Percentiles rank a stretch among this genome's conserved stretches.
These are phyloP conservation scores for Atlantisia rogersi DNA, from an alignment of 2,113 vertebrate species.

Conservation along the genomic window DNA sequence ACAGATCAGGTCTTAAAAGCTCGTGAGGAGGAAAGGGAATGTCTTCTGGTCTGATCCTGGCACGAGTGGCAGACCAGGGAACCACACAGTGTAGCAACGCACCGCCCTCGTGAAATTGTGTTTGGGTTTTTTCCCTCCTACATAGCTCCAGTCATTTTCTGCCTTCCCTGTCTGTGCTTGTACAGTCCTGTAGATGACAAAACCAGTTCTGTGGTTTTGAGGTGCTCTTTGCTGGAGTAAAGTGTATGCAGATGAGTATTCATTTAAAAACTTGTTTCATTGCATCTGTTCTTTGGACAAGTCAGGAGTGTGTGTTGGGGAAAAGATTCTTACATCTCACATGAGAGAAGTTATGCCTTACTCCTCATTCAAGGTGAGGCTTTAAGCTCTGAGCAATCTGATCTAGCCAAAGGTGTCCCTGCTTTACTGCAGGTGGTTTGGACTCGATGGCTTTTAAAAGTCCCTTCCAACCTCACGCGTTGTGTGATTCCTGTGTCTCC, in stretches of 20 bases:
- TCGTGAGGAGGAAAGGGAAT: background rate
- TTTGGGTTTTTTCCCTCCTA: background rate
- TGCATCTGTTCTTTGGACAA: background rate
- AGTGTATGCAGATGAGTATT: background rate
- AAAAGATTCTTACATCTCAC: background rate
- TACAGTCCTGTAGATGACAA: background rate
- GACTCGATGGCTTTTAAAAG: no score
- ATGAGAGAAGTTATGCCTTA: background rate
- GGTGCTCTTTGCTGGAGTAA: background rate
- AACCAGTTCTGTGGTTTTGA: conserved; percentile 55
- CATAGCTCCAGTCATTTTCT: background rate
- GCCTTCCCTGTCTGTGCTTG: background rate
- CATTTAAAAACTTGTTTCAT: conserved; percentile 6
- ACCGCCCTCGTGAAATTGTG: background rate
- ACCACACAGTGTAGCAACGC: background rate
- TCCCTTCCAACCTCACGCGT: no score
- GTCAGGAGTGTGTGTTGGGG: background rate
- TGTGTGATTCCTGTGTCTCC: background rate
- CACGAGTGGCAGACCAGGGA: background rate
- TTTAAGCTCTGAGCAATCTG: no score
- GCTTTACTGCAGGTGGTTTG: no score
- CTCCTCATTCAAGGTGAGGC: no score
- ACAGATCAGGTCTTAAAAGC: background rate
- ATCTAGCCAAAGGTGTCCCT: no score
- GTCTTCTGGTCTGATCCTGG: background rate